Evolutionary conservation across 1,140 invertebrate genomes (phyloP), one percentile per base, ranked within the genome.

Genomic region (Cydia fagiglandana): DNA sequence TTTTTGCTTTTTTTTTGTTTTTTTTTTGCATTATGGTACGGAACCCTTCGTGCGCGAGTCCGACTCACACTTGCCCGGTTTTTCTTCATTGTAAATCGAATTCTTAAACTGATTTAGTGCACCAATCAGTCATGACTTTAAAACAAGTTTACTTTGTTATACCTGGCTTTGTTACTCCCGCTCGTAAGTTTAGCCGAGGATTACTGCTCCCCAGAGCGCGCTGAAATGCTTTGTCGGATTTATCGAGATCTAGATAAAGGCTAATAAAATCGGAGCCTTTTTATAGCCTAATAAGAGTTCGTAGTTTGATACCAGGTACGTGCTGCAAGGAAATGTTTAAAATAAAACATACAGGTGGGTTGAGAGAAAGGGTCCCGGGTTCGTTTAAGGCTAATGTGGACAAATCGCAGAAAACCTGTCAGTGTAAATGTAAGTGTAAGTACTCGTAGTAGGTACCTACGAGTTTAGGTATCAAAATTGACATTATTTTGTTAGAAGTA

Each of bases 241-340:
- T 70, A 70, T 70, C 66, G 66, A 38, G 66, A 70, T 70, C 34
- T 70, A 70, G 66, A 70, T 70, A 70, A 38, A 10, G 34, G 45
- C 66, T 70, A 66, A 70, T 74, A 74, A 74, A 74, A 74, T 74
- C 24, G 50, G 20, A 30, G 45, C 45, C 73, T 74, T 74, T 70
- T 74, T 50, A 74, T 45, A 74, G 73, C 10, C 41, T 70, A 38
- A 61, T 61, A 61, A 61, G 56, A 61, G 56, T 61, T 61, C 56
- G 20, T 61, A 20, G n/a, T 24, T 20, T 61, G 56, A 61, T 24
- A 61, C 56, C 56, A 24, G 20, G 56, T 24, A 61, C 56, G 56
- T 61, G 56, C 56, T 24, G 17, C 17, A 24, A 61, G 12, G 56
- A 61, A 61, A 61, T 56, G n/a, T 12, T 61, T 61, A 61, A 61